phyloP scores from a whole-genome alignment of 1,140 invertebrate genomes.

The Dermatophagoides farinae region DNA sequence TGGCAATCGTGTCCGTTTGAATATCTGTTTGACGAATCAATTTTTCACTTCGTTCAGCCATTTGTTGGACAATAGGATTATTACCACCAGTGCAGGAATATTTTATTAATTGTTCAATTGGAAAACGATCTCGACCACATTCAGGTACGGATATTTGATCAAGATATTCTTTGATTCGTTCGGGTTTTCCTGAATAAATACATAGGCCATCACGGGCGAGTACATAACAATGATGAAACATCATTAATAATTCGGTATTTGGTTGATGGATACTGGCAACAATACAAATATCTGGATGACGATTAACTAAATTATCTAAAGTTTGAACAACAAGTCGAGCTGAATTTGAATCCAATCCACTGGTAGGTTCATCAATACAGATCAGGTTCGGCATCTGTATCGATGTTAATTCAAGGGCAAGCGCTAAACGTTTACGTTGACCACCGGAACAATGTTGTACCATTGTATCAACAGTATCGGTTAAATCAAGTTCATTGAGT shows the following conservation, averaged over 20 bases:
- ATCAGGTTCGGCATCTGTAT: neutral
- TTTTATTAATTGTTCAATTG: conserved; percentile 4
- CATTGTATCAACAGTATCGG: neutral
- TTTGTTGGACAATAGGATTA: neutral
- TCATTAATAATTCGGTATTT: neutral
- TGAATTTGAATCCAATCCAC: conserved; percentile 27
- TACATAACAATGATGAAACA: conserved; percentile 1
- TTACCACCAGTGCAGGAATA: neutral
- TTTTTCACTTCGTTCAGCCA: neutral
- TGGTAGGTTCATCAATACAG: conserved; percentile 25
- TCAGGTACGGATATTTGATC: neutral
- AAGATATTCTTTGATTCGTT: neutral
- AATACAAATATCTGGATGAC: conserved; percentile 24
- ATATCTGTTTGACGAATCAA: neutral
- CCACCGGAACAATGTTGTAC: conserved; percentile 37
- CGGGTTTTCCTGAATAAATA: neutral
- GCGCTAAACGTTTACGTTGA: conserved; percentile 72
- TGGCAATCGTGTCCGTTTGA: neutral
- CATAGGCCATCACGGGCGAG: neutral
- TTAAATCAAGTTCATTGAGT: neutral
- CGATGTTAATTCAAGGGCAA: conserved; percentile 50
- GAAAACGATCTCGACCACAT: neutral
- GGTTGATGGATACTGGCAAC: conserved; percentile 1
- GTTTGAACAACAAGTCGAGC: neutral
- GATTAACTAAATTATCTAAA: conserved; percentile 5